Conservation (phyloP, 2,888 invertebrate genomes). For the Rhagonycha fulva region DNA sequence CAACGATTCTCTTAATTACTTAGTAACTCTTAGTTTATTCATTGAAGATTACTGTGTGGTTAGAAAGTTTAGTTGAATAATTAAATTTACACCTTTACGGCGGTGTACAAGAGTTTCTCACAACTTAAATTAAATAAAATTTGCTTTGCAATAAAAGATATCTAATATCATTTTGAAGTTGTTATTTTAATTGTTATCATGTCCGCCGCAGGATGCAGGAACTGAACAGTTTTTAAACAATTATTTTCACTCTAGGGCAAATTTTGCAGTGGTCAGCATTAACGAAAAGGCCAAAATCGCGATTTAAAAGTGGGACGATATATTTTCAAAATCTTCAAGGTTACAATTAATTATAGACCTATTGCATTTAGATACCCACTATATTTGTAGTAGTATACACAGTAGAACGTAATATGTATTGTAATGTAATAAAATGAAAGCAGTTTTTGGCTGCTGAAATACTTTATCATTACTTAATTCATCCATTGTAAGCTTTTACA, state of each 20-base stretch:
- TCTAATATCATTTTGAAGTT: too few species aligned
- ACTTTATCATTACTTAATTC: not conserved
- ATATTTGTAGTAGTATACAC: not conserved
- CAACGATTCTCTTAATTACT: not conserved
- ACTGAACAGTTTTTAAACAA: too few species aligned
- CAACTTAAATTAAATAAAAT: not conserved
- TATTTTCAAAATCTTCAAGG: not conserved
- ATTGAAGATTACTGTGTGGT: not conserved
- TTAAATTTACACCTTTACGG: not conserved
- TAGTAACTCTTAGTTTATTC: not conserved
- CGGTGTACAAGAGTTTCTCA: not conserved
- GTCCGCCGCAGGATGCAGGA: too few species aligned
- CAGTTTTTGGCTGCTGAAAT: not conserved
- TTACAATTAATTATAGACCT: not conserved
- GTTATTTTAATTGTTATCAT: too few species aligned
- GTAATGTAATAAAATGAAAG: not conserved
- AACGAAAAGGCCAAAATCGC: not conserved
- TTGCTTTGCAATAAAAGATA: not conserved
- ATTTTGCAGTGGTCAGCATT: too few species aligned
- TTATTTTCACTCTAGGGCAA: too few species aligned
- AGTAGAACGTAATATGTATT: not conserved
- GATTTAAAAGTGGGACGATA: not conserved
- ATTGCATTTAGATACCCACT: not conserved
- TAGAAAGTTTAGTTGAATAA: not conserved
- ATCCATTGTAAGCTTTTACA: not conserved